Conservation (phyloP, 2,797 vertebrate genomes). For the Pipistrellus pipistrellus region DNA sequence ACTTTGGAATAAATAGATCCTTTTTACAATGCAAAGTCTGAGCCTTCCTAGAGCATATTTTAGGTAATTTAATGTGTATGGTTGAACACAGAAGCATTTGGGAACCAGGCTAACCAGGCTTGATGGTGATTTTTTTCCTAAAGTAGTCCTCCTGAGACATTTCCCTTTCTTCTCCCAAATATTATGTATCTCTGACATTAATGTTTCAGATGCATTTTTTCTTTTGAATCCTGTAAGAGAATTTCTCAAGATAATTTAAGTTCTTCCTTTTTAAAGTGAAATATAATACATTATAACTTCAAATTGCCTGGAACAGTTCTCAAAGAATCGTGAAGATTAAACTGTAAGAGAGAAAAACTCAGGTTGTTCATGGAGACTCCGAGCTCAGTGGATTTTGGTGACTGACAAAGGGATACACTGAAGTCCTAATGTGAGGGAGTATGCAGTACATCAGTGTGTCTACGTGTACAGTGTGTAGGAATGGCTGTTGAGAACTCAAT, state of each 20-base stretch:
- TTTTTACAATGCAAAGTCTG: not conserved
- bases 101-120: constrained; percentile 3
- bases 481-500: not conserved
- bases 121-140: constrained; percentile 68
- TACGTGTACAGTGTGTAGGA: not conserved
- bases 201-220: constrained; percentile 58
- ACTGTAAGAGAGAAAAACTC: constrained; percentile 75
- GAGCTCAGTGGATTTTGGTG: constrained; percentile 27
- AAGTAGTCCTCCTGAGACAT: constrained; percentile 16
- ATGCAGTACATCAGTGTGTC: not conserved
- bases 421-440: not conserved
- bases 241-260: constrained; percentile 63
- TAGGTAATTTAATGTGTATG: not conserved
- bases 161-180: constrained; percentile 31
- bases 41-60: not conserved
- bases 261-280: constrained; percentile 29
- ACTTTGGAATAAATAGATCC: not conserved
- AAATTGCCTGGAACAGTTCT: constrained; percentile 1
- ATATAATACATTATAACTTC: constrained; percentile 67
- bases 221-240: constrained; percentile 45
- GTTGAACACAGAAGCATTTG: not conserved
- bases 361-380: constrained; percentile 52
- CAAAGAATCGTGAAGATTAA: constrained; percentile 60
- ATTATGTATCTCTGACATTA: not conserved
- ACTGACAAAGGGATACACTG: constrained; percentile 14